Conservation (phyloP, 1,140 invertebrate species). For the Stegodyphus mimosarum region DNA sequence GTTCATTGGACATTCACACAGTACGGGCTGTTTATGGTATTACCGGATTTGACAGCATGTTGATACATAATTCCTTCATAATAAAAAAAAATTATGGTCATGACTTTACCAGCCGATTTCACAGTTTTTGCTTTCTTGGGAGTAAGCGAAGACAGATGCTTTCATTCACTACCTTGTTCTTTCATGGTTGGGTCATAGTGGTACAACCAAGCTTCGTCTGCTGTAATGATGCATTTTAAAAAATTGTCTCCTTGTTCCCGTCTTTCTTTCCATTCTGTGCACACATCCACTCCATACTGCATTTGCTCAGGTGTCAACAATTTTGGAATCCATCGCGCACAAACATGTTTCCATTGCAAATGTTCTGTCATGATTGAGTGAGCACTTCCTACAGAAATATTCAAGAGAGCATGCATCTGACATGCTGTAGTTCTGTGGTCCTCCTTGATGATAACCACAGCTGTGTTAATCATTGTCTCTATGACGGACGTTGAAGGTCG, state of each 20-base stretch:
- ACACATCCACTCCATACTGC: background rate
- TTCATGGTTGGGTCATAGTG: conserved; percentile 13
- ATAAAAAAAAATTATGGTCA: conserved; percentile 14
- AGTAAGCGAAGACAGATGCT: background rate
- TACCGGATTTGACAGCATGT: background rate
- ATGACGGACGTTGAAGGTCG: conserved; percentile 5
- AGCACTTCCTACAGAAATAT: conserved; percentile 6
- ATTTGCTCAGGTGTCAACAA: conserved; percentile 6
- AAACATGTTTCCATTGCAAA: conserved; percentile 7
- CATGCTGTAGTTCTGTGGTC: too few species aligned
- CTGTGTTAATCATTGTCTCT: conserved; percentile 16
- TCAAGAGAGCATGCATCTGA: too few species aligned
- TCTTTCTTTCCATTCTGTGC: conserved; percentile 13
- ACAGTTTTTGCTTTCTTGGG: conserved; percentile 18
- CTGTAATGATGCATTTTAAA: conserved; percentile 5
- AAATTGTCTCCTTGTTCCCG: background rate
- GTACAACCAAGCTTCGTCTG: conserved; percentile 2
- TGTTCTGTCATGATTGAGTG: conserved; percentile 12
- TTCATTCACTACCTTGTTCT: conserved; percentile 1
- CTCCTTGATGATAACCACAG: too few species aligned
- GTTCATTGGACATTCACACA: conserved; percentile 1
- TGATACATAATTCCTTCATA: conserved; percentile 18
- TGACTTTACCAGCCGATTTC: too few species aligned
- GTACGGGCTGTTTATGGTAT: conserved; percentile 1
- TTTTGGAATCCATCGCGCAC: conserved; percentile 9